phyloP scores from a whole-genome alignment of 2,797 vertebrate species.

The Pampus argenteus region DNA sequence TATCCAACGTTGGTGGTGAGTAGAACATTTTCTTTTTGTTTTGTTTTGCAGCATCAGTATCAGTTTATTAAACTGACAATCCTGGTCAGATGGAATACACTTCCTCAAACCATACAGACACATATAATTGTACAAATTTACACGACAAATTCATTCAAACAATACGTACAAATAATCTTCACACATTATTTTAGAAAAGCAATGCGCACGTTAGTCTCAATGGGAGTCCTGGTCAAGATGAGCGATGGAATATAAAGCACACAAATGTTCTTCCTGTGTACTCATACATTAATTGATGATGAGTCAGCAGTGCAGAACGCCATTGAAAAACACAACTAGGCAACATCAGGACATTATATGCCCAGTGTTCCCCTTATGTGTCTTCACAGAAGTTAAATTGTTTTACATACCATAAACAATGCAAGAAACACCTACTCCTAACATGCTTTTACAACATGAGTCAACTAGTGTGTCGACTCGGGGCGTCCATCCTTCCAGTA shows the following conservation, averaged over 20 bases:
- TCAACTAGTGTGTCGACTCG: background rate
- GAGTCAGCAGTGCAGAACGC: background rate
- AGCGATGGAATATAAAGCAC: constrained; percentile 20
- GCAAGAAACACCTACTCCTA: background rate
- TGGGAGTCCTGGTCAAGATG: constrained; percentile 2
- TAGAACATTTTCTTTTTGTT: background rate
- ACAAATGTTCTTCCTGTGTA: constrained; percentile 4
- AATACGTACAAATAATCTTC: constrained; percentile 21
- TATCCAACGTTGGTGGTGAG: background rate
- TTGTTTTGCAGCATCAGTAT: constrained; percentile 29
- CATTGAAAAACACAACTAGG: background rate
- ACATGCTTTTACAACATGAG: background rate
- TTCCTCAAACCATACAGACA: constrained; percentile 30
- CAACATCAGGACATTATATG: constrained; percentile 6
- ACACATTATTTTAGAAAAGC: constrained; percentile 8
- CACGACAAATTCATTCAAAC: constrained; percentile 33
- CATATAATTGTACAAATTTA: constrained; percentile 21
- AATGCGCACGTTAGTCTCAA: constrained; percentile 5
- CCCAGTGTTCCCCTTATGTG: background rate
- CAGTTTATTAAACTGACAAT: constrained; percentile 46
- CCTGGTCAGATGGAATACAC: constrained; percentile 11
- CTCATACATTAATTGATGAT: constrained; percentile 1
- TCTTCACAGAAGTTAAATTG: constrained; percentile 30
- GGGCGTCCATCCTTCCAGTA: constrained; percentile 83
- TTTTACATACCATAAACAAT: constrained; percentile 25